Base-by-base conservation (phyloP, 1,140 invertebrate species). In the Adoxophyes honmai region DNA sequence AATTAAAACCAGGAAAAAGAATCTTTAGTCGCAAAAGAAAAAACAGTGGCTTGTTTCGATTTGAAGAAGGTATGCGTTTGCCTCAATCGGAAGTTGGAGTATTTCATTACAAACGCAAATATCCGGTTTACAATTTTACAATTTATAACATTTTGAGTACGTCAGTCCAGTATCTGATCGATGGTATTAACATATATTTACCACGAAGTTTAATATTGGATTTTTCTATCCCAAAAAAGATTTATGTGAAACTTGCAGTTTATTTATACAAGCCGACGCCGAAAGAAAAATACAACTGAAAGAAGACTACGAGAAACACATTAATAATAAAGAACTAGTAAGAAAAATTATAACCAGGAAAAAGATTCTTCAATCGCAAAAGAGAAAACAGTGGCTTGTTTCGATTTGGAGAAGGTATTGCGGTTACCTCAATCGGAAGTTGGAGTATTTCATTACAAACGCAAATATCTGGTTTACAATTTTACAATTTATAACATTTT, bases 41-140 rank as follows among this genome's bases (percentile, higher is more conserved):
- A 54, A 60, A 58, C 55, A 36, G 38, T 60, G 18, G 62, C 62
- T 15, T 33, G 42, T 36, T 64, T 62, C 37, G 63, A 68, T 34
- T 55, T 65, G 14, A 21, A 68, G 52, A 65, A 64, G 51, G 57
- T 68, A 4, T 65, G 8, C 61, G 16, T 34, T 4, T 60, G 2
- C 66, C 62, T 9, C 63, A 63, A 59, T 60, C 57, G 42, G 34
- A 69, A 13, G 58, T 66, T 1, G 36, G 34, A 1, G 34, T 61
- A 1, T 61, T 66, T 38, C 58, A 66, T 38, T 70, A 63, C 14
- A 61, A 66, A 61, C 35, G 52, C 5, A 60, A 63, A 57, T 59
- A 63, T 33, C 51, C 53, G 4, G 10, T 52, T 10, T 64, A 68
- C 36, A 68, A 68, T 62, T 64, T 68, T 59, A 68, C 68, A 7